These are phyloP conservation scores for Lagorchestes hirsutus DNA, from an alignment of 2,797 vertebrate species.

Conservation along the genomic window DNA sequence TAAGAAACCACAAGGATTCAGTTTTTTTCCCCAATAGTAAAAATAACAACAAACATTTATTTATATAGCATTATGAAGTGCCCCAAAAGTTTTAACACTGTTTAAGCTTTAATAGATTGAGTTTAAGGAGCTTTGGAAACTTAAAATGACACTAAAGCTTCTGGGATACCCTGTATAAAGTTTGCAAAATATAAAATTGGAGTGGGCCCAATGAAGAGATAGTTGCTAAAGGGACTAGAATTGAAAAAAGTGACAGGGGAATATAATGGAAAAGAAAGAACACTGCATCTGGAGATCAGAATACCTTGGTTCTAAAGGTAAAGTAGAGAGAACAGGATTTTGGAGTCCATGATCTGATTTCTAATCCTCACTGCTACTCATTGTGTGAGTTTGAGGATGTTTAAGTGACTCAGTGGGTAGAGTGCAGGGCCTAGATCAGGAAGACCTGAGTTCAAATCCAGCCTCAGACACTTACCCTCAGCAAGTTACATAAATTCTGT, in stretches of 20 bases:
- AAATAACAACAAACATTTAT: not conserved
- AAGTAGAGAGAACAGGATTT: not conserved
- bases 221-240: not conserved
- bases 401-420: not conserved
- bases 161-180: conserved; percentile 68
- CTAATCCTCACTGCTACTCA: not conserved
- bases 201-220: not conserved
- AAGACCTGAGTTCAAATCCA: not conserved
- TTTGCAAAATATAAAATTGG: conserved; percentile 31
- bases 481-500: not conserved
- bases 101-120: not conserved
- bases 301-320: not conserved
- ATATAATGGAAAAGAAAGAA: not conserved
- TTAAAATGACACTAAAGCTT: conserved; percentile 55
- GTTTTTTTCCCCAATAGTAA: not conserved
- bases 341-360: not conserved
- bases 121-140: conserved; percentile 37
- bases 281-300: not conserved
- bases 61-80: not conserved
- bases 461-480: not conserved
- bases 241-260: not conserved
- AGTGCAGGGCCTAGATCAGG: not conserved
- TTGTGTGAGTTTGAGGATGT: not conserved
- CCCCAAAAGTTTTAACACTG: not conserved
- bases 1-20: conserved; percentile 82